These are phyloP conservation scores for Halcyon chelicuti DNA, from an alignment of 2,797 vertebrate genomes.

Conservation along the genomic window DNA sequence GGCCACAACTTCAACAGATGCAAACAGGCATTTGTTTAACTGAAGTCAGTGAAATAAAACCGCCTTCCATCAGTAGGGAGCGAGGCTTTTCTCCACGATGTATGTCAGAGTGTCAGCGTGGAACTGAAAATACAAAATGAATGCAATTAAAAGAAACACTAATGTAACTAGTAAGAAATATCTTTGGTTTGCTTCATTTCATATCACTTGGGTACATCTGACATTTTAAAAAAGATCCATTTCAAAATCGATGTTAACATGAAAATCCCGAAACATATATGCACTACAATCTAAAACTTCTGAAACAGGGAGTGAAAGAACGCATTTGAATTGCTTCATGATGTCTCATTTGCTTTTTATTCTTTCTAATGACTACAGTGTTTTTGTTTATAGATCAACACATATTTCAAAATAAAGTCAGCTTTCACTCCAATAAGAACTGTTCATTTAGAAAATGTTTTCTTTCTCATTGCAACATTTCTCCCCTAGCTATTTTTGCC, in stretches of 20 bases:
- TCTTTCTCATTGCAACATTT: not conserved
- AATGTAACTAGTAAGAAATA: not conserved
- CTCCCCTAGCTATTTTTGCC: not conserved
- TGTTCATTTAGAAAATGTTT: not conserved
- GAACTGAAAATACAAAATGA: not conserved
- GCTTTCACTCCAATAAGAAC: not conserved
- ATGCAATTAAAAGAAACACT: not conserved
- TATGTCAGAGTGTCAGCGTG: not conserved
- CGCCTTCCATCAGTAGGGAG: not conserved
- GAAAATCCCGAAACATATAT: not conserved
- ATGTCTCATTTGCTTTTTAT: not conserved
- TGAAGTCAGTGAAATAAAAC: not conserved
- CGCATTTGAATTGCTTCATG: not conserved
- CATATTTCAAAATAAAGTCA: not conserved
- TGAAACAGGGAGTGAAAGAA: not conserved
- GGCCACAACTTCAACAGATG: not conserved
- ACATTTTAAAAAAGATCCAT: not conserved
- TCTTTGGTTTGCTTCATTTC: not conserved
- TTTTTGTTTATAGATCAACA: not conserved
- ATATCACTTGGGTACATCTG: not conserved
- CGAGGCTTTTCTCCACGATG: accelerated
- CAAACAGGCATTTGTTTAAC: not conserved
- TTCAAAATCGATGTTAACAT: not conserved
- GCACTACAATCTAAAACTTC: not conserved
- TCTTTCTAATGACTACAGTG: not conserved